Evolutionary conservation across 2,888 invertebrate genomes (phyloP).

Genomic region (Hanleya hanleyi): DNA sequence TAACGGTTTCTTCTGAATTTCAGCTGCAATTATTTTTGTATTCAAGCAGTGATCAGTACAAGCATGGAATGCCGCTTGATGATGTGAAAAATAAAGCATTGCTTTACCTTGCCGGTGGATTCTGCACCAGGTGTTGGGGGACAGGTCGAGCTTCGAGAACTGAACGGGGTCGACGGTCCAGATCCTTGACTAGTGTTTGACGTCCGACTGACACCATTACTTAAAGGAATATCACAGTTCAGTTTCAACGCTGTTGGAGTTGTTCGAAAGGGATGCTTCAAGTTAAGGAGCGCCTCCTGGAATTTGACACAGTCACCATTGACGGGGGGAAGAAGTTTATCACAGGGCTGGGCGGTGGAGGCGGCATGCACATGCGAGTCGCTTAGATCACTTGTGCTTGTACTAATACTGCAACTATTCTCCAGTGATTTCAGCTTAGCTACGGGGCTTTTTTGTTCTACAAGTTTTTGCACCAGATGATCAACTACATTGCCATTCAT

Average conservation of each 20-base stretch:
- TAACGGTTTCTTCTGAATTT: no score
- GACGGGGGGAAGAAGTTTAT: not conserved
- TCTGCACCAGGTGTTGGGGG: conserved; percentile 78
- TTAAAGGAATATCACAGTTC: not conserved
- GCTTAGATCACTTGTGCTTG: conserved; percentile 71
- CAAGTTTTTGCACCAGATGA: no score
- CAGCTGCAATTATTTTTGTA: no score
- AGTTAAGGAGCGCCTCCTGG: not conserved
- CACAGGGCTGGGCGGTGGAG: not conserved
- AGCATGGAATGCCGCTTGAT: not conserved
- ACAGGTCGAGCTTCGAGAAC: conserved; percentile 77
- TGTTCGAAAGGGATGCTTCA: not conserved
- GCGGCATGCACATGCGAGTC: conserved; percentile 53
- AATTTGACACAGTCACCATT: conserved; percentile 1
- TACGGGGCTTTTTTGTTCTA: conserved; percentile 9
- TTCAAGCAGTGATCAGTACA: no score
- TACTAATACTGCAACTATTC: conserved; percentile 59
- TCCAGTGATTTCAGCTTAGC: conserved; percentile 38
- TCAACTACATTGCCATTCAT: no score
- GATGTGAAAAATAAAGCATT: not conserved
- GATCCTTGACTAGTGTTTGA: conserved; percentile 6
- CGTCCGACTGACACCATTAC: not conserved
- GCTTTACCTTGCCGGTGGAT: conserved; percentile 46
- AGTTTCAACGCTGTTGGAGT: conserved; percentile 12
- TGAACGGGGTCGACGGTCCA: conserved; percentile 74